Base-by-base conservation (phyloP, 2,797 vertebrate species). In the Astyanax mexicanus region DNA sequence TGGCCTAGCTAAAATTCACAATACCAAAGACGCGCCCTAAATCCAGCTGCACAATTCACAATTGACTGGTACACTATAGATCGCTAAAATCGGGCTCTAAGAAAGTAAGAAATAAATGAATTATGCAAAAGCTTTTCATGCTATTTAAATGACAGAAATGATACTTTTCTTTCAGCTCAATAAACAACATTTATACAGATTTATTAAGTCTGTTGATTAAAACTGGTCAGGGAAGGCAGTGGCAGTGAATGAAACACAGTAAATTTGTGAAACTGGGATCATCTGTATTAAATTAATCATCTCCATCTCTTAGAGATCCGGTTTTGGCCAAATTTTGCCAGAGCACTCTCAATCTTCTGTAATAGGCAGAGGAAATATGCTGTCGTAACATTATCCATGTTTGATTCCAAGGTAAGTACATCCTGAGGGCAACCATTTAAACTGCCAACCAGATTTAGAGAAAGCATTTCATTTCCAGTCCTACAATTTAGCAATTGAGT, bases 401-500 rank as follows among this genome's bases (percentile, higher is more conserved):
- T 57, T 57, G 13, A 57, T 57, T 57, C 27, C 27, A 57, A 57
- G 54, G 13, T 57, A 57, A 57, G 27, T 57, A 57, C 27, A 32
- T 57, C 54, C 54, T 32, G 54, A 9, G 54, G 54, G 27, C 27
- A 29, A 45, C 7, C 6, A n/a, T 29, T 57, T 57, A 57, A 32
- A 57, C 54, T 32, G 54, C 25, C 54, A 57, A 5, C 13, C 54
- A 57, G 25, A 11, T 17, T 15, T 32, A 5, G 15, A 19, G 54
- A 32, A 32, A 57, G 12, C 27, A 32, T 57, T n/a, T 3, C 1
- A 32, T 3, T 32, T 27, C 27, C 54, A 57, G 15, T 7, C 3
- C 12, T 6, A 6, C 6, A 32, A 15, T 32, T 55, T n/a, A 17
- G 15, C 54, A 27, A 55, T 12, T n/a, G n/a, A 29, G 12, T 6